Evolutionary conservation across 92 coral and sea anemone genomes (phyloP), one percentile per base, ranked within the genome.

Genomic region (Epizoanthus stellaris): DNA sequence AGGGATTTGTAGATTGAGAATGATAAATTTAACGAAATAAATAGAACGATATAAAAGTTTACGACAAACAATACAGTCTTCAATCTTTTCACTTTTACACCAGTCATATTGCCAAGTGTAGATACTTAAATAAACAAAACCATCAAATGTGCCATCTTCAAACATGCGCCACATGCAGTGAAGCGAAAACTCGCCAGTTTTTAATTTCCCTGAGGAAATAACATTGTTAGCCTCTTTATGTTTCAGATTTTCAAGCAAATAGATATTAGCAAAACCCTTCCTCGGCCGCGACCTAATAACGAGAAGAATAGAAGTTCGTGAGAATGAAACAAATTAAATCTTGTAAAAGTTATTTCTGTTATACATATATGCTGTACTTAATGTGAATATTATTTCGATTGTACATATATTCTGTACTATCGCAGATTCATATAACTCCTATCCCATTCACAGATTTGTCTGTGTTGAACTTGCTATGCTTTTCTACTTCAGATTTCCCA

Each of bases 161-260:
- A 42, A 40, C 71, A 63, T 43, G 61, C 30, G 60, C 70, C 52
- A 42, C 72, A 20, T 20, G 72, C 83, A 63, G 83, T 9, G 76
- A 45, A 23, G 76, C 45, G 15, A 56, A 16, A 71, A 42, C 64
- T 75, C 11, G 80, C 36, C 19, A 43, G 60, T 40, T 42, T 43
- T 62, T 79, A 39, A 63, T 79, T 62, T 42, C 57, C 69, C 67
- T 36, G 45, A 53, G 10, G 62, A 76, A 76, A 60, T 30, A 58
- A 39, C 52, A 59, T 59, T 12, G 17, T 53, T 57, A 19, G 58
- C 3, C 39, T 30, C 21, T 62, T 79, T 79, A 54, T 63, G 57
- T 43, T 7, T 14, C 1, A 7, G 21, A 56, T 79, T 60, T 59
- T 52, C 43, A 23, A 75, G 9, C 66, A 57, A 53, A 75, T 43